Conservation (phyloP, 1,140 invertebrate genomes). For the Diorhabda carinulata region DNA sequence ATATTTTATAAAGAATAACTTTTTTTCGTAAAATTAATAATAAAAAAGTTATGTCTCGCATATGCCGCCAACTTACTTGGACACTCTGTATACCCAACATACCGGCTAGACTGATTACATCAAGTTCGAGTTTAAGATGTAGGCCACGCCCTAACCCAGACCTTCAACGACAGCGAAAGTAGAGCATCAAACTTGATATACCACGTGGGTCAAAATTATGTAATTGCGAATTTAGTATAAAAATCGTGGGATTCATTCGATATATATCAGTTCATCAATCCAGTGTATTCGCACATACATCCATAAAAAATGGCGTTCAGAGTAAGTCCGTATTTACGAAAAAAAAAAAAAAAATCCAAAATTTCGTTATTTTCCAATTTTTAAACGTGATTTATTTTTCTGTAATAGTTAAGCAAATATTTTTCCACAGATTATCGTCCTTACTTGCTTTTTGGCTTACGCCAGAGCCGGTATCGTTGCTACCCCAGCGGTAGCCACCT, state of each 20-base stretch:
- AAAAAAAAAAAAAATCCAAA: too few species aligned
- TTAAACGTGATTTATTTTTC: not conserved
- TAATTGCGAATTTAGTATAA: conserved; percentile 19
- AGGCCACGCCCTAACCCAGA: conserved; percentile 38
- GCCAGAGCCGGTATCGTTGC: conserved; percentile 49
- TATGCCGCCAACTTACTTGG: too few species aligned
- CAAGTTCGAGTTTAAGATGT: conserved; percentile 9
- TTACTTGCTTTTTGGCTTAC: conserved; percentile 45
- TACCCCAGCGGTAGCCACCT: conserved; percentile 32
- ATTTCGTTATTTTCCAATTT: too few species aligned
- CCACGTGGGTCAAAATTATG: conserved; percentile 9
- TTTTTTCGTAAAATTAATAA: too few species aligned
- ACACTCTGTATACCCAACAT: too few species aligned
- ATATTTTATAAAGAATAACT: too few species aligned
- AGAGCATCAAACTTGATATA: conserved; percentile 20
- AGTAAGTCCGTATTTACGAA: conserved; percentile 20
- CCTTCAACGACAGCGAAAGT: conserved; percentile 38
- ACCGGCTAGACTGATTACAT: not conserved
- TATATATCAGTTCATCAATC: conserved; percentile 25
- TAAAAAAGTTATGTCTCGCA: too few species aligned
- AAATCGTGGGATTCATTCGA: conserved; percentile 12
- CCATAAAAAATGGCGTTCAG: conserved; percentile 27
- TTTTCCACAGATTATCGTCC: conserved; percentile 25
- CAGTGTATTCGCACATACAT: conserved; percentile 12
- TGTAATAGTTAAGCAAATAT: not conserved